phyloP scores from a whole-genome alignment of 2,888 invertebrate genomes.

The Dynastes grantii region DNA sequence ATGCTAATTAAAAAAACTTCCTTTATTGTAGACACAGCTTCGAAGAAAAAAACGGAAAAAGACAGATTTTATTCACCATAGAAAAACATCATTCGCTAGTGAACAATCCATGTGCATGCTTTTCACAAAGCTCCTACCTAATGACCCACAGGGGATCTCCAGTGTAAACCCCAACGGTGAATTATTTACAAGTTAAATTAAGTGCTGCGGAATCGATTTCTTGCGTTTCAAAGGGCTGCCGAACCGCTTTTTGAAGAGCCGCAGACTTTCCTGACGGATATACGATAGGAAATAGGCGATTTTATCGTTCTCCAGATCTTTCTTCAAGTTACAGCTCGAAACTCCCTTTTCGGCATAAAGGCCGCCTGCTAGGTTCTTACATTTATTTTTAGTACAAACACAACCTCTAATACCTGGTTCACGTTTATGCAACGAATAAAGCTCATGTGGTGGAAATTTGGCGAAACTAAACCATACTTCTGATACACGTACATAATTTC shows the following conservation, averaged over 20 bases:
- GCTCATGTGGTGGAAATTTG: not conserved
- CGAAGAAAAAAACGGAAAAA: not conserved
- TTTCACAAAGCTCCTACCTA: not conserved
- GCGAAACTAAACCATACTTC: not conserved
- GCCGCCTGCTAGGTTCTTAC: not conserved
- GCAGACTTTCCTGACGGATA: constrained; percentile 9
- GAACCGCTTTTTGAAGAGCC: constrained; percentile 10
- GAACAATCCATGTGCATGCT: not conserved
- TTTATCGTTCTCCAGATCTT: constrained; percentile 15
- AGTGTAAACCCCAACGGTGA: not conserved
- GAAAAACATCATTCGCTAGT: not conserved
- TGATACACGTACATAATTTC: not conserved
- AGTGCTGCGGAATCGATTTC: constrained; percentile 17
- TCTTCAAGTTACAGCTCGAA: not conserved
- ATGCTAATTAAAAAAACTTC: too few relatives aligned
- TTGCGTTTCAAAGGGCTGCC: not conserved
- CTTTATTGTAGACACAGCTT: not conserved
- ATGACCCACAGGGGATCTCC: not conserved
- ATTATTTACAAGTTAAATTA: constrained; percentile 23
- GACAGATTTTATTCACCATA: not conserved
- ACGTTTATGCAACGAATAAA: not conserved
- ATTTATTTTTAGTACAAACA: constrained; percentile 23
- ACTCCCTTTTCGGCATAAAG: not conserved
- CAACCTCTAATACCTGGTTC: constrained; percentile 1
- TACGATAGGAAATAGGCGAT: constrained; percentile 16